phyloP scores from a whole-genome alignment of 2,888 invertebrate species.

The Metopia argyrocephala region DNA sequence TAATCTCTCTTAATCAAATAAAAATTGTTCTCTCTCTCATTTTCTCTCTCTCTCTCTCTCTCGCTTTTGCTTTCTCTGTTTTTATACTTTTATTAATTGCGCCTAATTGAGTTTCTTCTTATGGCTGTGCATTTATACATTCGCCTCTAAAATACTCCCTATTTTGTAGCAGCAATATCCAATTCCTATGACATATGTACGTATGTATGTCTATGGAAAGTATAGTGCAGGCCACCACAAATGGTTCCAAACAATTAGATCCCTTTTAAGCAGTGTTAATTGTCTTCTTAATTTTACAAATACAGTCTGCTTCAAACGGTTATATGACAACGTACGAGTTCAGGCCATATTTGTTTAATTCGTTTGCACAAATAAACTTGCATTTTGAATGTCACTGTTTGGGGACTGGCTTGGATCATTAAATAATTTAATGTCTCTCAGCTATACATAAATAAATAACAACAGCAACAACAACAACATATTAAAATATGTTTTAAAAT shows the following conservation, averaged over 20 bases:
- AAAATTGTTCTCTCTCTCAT: background rate
- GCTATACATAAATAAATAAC: slow-evolving; percentile 15
- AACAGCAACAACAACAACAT: background rate
- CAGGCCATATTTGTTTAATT: slow-evolving; percentile 41
- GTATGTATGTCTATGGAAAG: background rate
- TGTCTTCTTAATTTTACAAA: slow-evolving; percentile 58
- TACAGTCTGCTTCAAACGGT: slow-evolving; percentile 50
- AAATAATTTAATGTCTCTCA: slow-evolving; percentile 60
- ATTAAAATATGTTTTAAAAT: slow-evolving; percentile 39
- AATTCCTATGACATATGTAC: slow-evolving; percentile 2
- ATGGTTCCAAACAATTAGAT: slow-evolving; percentile 62
- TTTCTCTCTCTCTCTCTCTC: background rate
- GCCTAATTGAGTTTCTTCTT: slow-evolving; percentile 10
- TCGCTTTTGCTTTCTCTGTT: no score
- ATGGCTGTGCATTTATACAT: slow-evolving; percentile 8
- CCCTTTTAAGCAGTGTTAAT: slow-evolving; percentile 64
- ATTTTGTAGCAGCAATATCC: slow-evolving; percentile 20
- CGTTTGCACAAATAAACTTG: background rate
- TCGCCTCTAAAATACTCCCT: background rate
- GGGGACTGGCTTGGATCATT: slow-evolving; percentile 54
- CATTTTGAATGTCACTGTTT: slow-evolving; percentile 51
- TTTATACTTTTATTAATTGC: background rate
- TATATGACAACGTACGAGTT: slow-evolving; percentile 29
- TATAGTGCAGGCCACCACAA: slow-evolving; percentile 45
- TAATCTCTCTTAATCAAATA: no score